A percentile compares a stretch with the other conserved stretches of the same genome.
Conservation (phyloP, 2,888 invertebrate species). For the Campaea margaritaria region DNA sequence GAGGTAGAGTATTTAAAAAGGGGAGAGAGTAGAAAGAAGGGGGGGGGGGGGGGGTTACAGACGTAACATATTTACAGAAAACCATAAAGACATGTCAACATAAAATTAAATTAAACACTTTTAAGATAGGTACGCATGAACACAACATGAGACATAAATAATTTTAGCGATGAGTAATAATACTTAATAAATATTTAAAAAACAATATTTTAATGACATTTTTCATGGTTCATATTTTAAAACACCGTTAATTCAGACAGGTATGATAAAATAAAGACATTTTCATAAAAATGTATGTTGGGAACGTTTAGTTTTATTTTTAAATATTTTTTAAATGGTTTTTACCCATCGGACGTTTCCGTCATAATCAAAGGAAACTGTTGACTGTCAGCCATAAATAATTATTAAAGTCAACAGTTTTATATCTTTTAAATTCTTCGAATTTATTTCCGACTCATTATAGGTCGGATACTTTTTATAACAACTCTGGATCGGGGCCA, state of each 20-base stretch:
- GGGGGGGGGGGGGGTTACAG: no score
- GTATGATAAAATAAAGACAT: constrained; percentile 6
- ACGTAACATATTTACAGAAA: no score
- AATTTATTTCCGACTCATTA: constrained; percentile 11
- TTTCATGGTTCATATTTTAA: constrained; percentile 3
- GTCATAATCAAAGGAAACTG: not conserved
- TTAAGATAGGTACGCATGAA: no score
- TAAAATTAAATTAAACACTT: no score
- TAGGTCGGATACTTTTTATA: constrained; percentile 16
- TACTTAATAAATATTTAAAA: not conserved
- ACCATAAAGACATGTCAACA: no score
- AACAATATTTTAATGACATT: not conserved
- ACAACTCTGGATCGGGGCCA: constrained; percentile 15
- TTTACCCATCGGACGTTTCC: not conserved
- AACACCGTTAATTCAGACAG: constrained; percentile 10
- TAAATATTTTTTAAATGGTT: no score
- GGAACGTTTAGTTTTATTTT: no score
- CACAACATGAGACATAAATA: no score
- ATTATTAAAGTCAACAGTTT: constrained; percentile 5
- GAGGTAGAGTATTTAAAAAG: no score
- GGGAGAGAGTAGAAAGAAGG: no score
- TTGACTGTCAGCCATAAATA: not conserved
- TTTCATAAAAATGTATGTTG: not conserved
- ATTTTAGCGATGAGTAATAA: no score
- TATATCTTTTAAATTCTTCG: constrained; percentile 13